Evolutionary conservation across 2,797 vertebrate genomes (phyloP), one percentile per base, ranked within the genome.

Genomic region (Hypotaenidia okinawae): DNA sequence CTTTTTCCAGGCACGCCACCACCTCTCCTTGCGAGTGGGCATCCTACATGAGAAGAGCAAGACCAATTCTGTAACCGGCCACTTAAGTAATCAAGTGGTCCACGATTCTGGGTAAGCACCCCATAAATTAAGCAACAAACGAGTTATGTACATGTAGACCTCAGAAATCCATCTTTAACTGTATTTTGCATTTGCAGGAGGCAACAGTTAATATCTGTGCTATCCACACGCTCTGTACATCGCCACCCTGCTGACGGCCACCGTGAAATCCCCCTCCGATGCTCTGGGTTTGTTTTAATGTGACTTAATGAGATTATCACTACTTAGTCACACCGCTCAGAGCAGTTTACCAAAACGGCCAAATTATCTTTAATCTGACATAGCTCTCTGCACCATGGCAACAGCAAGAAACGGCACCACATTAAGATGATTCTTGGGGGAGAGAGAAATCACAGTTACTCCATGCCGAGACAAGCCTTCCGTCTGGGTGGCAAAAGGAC

Each of bases 1-100:
- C 99, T 92, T 99, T 99, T 96, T 99, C 99, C 97, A 99, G 97
- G 93, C 99, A 99, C 5, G 99, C 98, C 5, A 99, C 99, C 79
- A 99, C 99, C 84, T 99, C 99, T 3, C 99, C 99, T 96, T 99
- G 99, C 6, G 99, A 99, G 97, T 99, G 99, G 81, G 99, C 72
- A 92, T 99, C 99, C 99, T 99, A 93, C 13, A 47, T 11, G 23
- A 82, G 12, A n/a, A 88, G 14, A 83, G 32, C 27, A 70, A 75
- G 43, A 59, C 28, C 30, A 55, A 58, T 5, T 5, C 28, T 59
- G 57, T 63, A 69, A 49, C 10, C 28, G 41, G 39, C 27, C 59
- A 32, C 49, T 61, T 33, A 18, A 0, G 4, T 5, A 45, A 66
- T 21, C 27, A 69, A 66, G 33, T 13, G 16, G 33, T 35, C 41